Evolutionary conservation across 2,113 vertebrate genomes (phyloP).

Genomic region (Muscicapa adusta): DNA sequence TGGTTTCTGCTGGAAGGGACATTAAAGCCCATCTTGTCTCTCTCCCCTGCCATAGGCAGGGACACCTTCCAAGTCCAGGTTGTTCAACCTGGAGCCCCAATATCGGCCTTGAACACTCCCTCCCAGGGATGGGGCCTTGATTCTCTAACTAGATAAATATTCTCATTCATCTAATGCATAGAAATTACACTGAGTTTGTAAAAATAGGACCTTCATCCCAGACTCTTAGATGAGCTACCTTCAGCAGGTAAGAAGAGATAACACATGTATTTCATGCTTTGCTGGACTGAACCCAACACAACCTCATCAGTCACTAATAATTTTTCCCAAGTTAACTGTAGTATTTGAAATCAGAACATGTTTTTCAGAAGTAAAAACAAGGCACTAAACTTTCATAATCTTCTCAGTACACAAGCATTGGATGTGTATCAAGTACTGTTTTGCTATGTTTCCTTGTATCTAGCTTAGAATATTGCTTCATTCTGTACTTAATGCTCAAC

Average conservation of each 20-base stretch:
- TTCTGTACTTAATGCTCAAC: background rate
- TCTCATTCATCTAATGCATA: background rate
- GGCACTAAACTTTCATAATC: background rate
- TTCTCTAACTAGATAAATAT: background rate
- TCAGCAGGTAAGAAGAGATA: background rate
- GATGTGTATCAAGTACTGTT: background rate
- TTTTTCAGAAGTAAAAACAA: background rate
- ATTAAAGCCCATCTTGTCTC: background rate
- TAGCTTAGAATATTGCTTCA: conserved; percentile 12
- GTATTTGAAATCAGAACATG: background rate
- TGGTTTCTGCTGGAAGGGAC: background rate
- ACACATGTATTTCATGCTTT: fast-evolving
- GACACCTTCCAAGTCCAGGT: background rate
- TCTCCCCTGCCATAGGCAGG: background rate
- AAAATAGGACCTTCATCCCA: background rate
- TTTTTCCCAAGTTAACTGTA: background rate
- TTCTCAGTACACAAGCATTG: background rate
- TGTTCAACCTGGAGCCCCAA: background rate
- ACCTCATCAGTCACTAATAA: background rate
- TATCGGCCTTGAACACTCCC: background rate
- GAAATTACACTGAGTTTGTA: background rate
- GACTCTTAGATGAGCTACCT: background rate
- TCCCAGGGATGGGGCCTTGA: background rate
- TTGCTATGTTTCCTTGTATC: conserved; percentile 4
- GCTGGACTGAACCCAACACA: background rate